A percentile compares a stretch with the other conserved stretches of the same genome.
Conservation (phyloP, 2,797 vertebrate species). For the Rhincodon typus region DNA sequence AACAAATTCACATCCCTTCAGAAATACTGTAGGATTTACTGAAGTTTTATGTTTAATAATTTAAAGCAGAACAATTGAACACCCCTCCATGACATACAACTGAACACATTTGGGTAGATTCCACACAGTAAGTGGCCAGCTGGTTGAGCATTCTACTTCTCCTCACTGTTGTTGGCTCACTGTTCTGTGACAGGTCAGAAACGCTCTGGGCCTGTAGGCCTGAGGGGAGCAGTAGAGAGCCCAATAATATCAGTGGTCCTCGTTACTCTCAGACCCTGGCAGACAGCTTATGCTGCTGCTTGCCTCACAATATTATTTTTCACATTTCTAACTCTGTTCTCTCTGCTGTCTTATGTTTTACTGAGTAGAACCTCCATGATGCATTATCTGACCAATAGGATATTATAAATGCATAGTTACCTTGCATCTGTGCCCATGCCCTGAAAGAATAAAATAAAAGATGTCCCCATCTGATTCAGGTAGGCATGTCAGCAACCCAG, state of each 20-base stretch:
- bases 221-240: background rate
- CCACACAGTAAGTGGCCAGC: background rate
- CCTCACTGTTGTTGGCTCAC: background rate
- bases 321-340: background rate
- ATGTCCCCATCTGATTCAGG: background rate
- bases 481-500: background rate
- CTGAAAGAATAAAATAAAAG: background rate
- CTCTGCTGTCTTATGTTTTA: background rate
- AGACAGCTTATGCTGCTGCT: background rate
- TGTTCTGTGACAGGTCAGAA: background rate
- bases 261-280: background rate
- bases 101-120: background rate
- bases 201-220: background rate
- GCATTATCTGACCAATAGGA: background rate
- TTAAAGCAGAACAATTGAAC: background rate
- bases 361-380: background rate
- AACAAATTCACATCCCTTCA: background rate
- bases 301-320: background rate
- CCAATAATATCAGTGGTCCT: background rate
- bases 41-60: background rate
- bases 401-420: background rate
- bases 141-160: background rate
- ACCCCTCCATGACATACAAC: background rate
- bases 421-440: background rate
- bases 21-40: background rate